Evolutionary conservation across 2,888 invertebrate genomes (phyloP).

Genomic region (Ophonus ardosiacus): DNA sequence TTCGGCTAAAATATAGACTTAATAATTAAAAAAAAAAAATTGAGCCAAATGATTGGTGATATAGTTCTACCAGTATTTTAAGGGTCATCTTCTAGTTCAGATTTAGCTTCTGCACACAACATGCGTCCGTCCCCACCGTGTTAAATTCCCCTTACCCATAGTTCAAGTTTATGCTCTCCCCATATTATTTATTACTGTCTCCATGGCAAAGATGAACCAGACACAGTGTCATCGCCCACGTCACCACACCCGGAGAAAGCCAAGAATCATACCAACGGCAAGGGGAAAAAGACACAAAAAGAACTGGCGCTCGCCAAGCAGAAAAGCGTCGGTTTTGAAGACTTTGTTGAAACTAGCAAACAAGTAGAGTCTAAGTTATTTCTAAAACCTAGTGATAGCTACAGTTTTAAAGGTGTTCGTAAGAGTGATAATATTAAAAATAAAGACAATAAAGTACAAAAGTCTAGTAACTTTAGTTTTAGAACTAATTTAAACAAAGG

Average conservation of each 20-base stretch:
- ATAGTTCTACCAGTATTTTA: no score
- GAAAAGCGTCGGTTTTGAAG: conserved; percentile 72
- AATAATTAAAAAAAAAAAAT: no score
- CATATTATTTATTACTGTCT: no score
- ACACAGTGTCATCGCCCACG: neutral
- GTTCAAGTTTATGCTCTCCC: no score
- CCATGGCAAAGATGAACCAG: conserved; percentile 68
- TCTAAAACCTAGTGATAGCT: conserved; percentile 67
- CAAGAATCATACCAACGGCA: conserved; percentile 68
- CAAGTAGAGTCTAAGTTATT: conserved; percentile 58
- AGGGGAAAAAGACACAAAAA: conserved; percentile 57
- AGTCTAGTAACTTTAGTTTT: conserved; percentile 70
- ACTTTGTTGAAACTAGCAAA: conserved; percentile 65
- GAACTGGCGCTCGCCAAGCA: conserved; percentile 70
- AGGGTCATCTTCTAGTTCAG: no score
- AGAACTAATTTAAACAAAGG: conserved; percentile 67
- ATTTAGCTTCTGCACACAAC: no score
- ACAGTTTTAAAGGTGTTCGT: conserved; percentile 72
- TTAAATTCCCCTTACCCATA: no score
- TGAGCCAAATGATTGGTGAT: no score
- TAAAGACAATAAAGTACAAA: conserved; percentile 67
- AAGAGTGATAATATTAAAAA: conserved; percentile 72
- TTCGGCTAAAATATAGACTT: no score
- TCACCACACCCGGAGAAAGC: conserved; percentile 32
- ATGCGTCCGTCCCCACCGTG: no score